Evolutionary conservation across 2,113 vertebrate genomes (phyloP).

Genomic region (Acrocephalus arundinaceus): DNA sequence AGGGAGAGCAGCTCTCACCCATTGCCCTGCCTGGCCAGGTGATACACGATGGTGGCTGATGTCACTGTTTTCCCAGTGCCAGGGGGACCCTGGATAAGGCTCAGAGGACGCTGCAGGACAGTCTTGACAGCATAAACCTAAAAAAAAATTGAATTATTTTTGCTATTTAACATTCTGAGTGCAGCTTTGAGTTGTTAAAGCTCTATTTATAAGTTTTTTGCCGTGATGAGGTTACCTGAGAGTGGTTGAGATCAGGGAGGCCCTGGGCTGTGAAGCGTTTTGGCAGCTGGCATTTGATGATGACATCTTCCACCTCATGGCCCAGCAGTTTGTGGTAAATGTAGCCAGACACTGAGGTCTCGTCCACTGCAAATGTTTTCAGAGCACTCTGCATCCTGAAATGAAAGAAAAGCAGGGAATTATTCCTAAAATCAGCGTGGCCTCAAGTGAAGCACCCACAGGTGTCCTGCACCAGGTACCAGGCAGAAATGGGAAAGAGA

Average conservation of each 20-base stretch:
- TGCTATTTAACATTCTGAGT: background rate
- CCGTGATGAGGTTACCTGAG: slow-evolving; percentile 80
- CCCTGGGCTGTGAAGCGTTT: slow-evolving; percentile 98
- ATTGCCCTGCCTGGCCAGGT: slow-evolving; percentile 95
- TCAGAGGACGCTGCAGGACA: slow-evolving; percentile 93
- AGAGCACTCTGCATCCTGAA: slow-evolving; percentile 96
- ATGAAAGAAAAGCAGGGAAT: background rate
- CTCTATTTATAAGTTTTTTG: background rate
- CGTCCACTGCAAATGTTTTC: slow-evolving; percentile 96
- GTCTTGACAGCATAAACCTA: slow-evolving; percentile 99
- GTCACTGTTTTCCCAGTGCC: slow-evolving; percentile 98
- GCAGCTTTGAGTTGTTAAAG: rapidly evolving
- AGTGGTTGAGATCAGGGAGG: slow-evolving; percentile 97
- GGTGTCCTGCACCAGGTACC: background rate
- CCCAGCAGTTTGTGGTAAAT: slow-evolving; percentile 98
- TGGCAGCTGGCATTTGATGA: slow-evolving; percentile 97
- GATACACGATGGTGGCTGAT: slow-evolving; percentile 97
- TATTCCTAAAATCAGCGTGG: rapidly evolving
- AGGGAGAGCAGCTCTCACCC: slow-evolving; percentile 79
- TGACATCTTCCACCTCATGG: slow-evolving; percentile 97
- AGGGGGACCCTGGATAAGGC: slow-evolving; percentile 96
- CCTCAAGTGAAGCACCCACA: background rate
- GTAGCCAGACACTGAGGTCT: slow-evolving; percentile 97
- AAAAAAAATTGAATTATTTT: rapidly evolving
- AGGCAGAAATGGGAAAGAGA: background rate